Evolutionary conservation across 2,888 invertebrate genomes (phyloP).

Genomic region (Caenorhabditis panamensis): DNA sequence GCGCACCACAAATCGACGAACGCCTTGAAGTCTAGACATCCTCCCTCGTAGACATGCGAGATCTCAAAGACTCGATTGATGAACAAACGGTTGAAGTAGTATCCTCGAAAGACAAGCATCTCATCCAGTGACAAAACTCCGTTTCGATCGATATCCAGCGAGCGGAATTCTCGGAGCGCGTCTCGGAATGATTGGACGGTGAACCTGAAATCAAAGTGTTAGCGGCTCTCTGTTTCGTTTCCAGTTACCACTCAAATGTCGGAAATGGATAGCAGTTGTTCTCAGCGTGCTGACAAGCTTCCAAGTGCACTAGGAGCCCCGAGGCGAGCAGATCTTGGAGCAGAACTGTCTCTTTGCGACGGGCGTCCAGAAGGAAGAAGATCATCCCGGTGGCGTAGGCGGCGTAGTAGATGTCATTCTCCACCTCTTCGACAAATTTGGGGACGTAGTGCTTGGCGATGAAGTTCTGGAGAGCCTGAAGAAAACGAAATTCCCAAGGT

Average conservation of each 20-base stretch:
- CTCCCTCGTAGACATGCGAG: constrained; percentile 39
- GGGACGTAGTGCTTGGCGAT: constrained; percentile 13
- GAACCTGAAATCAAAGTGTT: constrained; percentile 37
- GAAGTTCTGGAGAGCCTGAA: constrained; percentile 36
- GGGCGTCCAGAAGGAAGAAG: constrained; percentile 51
- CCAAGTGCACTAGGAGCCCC: constrained; percentile 35
- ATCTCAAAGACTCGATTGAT: constrained; percentile 48
- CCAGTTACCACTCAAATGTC: constrained; percentile 23
- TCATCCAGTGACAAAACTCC: constrained; percentile 36
- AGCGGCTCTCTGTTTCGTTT: too few relatives aligned
- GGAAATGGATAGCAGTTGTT: constrained; percentile 22
- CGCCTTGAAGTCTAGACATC: constrained; percentile 56
- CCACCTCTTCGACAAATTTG: constrained; percentile 24
- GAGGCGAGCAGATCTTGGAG: constrained; percentile 47
- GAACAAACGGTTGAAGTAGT: constrained; percentile 40
- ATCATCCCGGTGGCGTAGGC: constrained; percentile 45
- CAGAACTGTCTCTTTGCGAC: constrained; percentile 18
- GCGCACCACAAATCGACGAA: constrained; percentile 54
- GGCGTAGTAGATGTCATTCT: constrained; percentile 31
- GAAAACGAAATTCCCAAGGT: background rate
- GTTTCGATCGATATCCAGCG: constrained; percentile 41
- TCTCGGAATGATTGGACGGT: constrained; percentile 15
- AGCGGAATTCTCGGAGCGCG: constrained; percentile 48
- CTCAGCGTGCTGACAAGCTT: constrained; percentile 38
- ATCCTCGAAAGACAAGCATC: constrained; percentile 39